phyloP scores from a whole-genome alignment of 2,888 invertebrate species.

The Cosmopolites sordidus region DNA sequence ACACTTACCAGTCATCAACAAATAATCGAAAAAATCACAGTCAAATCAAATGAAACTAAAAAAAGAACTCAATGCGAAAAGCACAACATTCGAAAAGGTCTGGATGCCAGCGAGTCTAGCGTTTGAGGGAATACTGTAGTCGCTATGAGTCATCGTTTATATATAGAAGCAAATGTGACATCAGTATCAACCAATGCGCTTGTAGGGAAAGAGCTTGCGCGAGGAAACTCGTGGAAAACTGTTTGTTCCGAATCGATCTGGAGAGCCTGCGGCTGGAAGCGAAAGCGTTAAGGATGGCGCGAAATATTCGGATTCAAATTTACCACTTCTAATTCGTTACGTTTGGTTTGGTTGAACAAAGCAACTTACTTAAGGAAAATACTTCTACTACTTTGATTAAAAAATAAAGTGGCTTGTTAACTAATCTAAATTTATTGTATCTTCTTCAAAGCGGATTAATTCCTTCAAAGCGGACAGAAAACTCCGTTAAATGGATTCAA shows the following conservation, averaged over 20 bases:
- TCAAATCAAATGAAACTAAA: too few relatives aligned
- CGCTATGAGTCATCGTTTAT: constrained; percentile 46
- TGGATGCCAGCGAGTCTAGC: constrained; percentile 24
- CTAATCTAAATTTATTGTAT: too few relatives aligned
- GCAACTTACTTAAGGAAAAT: too few relatives aligned
- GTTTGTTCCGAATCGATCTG: constrained; percentile 16
- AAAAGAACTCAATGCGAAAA: constrained; percentile 6
- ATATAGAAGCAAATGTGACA: constrained; percentile 40
- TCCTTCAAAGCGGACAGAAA: too few relatives aligned
- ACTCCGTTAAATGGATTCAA: too few relatives aligned
- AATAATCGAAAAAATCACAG: too few relatives aligned
- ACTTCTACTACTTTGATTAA: too few relatives aligned
- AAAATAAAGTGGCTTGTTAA: too few relatives aligned
- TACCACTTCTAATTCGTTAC: too few relatives aligned
- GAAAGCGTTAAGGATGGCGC: constrained; percentile 12
- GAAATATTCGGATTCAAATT: constrained; percentile 10
- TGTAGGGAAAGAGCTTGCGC: constrained; percentile 17
- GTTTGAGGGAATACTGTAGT: constrained; percentile 44
- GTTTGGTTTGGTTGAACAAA: too few relatives aligned
- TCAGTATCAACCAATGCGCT: constrained; percentile 17
- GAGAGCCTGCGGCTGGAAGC: constrained; percentile 9
- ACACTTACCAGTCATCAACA: too few relatives aligned
- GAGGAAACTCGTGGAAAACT: constrained; percentile 19
- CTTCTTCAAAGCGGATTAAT: too few relatives aligned
- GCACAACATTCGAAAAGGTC: constrained; percentile 8